Conservation (phyloP, 2,797 vertebrate genomes). For the Hypotaenidia okinawae region DNA sequence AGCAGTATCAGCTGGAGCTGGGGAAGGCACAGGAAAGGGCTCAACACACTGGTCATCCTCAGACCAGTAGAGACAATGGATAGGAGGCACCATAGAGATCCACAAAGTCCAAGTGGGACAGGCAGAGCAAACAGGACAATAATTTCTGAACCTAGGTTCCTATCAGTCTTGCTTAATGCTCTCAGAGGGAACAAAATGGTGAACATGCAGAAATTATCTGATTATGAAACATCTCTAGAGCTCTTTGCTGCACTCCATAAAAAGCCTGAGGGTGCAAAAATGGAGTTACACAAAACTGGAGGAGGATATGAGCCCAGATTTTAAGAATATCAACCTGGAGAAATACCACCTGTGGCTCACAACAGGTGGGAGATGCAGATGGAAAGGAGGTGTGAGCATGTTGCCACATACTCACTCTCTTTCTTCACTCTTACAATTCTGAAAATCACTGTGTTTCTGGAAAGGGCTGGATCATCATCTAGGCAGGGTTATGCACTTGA, state of each 20-base stretch:
- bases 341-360: constrained; percentile 2
- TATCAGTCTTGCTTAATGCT: not conserved
- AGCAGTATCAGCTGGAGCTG: not conserved
- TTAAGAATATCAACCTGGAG: not conserved
- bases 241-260: not conserved
- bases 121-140: not conserved
- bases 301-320: not conserved
- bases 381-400: not conserved
- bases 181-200: not conserved
- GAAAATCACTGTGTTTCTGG: constrained; percentile 1
- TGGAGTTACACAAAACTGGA: not conserved
- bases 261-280: not conserved
- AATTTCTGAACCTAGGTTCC: not conserved
- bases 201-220: not conserved
- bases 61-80: not conserved
- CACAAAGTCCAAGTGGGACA: not conserved
- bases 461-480: not conserved
- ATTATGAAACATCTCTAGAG: not conserved
- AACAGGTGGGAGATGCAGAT: constrained; percentile 13
- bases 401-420: not conserved
- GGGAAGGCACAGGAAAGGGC: not conserved
- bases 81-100: not conserved
- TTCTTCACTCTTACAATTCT: not conserved
- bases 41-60: accelerated
- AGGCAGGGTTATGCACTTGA: not conserved